phyloP scores from a whole-genome alignment of 2,113 vertebrate species.

The Mastomys natalensis region DNA sequence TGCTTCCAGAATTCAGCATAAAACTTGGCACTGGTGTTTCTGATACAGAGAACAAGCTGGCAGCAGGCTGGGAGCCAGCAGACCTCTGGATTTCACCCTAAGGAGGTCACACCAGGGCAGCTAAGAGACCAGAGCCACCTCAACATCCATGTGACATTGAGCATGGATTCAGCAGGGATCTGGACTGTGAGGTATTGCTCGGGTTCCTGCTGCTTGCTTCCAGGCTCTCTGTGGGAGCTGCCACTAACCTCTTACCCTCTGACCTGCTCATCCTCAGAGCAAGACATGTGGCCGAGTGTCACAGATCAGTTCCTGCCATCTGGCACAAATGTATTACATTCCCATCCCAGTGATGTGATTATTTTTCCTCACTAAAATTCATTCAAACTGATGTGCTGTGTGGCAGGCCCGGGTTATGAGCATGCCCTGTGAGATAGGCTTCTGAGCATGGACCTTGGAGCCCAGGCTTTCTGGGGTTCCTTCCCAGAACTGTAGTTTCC shows the following conservation, averaged over 20 bases:
- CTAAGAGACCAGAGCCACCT: neutral
- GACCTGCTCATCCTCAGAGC: neutral
- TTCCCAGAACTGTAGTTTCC: neutral
- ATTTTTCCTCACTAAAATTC: slow-evolving; percentile 32
- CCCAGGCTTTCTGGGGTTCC: neutral
- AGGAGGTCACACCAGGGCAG: neutral
- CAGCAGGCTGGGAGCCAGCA: neutral
- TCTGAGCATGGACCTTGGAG: neutral
- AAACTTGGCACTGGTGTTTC: neutral
- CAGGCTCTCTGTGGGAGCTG: neutral
- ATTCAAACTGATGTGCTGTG: neutral
- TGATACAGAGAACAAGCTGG: neutral
- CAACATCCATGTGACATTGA: neutral
- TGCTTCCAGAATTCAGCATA: neutral
- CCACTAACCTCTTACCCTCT: neutral
- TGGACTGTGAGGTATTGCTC: neutral
- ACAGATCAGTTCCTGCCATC: neutral
- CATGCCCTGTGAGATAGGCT: neutral
- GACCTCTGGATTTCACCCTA: neutral
- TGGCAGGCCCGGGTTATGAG: neutral
- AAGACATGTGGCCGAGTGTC: neutral
- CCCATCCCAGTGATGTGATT: neutral
- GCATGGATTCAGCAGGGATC: neutral
- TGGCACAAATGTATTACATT: neutral
- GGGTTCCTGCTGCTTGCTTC: too few species aligned